Base-by-base conservation (phyloP, 2,113 vertebrate genomes). In the Phoenicopterus ruber region DNA sequence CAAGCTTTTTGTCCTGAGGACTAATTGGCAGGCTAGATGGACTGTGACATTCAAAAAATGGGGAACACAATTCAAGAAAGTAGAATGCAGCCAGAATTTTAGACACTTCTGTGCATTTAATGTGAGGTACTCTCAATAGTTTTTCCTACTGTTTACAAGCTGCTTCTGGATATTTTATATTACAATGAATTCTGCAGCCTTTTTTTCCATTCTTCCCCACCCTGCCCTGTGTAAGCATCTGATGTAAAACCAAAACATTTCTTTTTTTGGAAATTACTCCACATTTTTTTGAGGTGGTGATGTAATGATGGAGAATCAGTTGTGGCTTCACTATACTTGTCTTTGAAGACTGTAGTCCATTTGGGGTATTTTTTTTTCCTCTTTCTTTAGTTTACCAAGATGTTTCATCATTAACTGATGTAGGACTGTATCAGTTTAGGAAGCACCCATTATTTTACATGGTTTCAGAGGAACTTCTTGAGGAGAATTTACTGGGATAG, bases 21-120 rank as follows among this genome's bases (percentile, higher is more conserved):
- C n/a, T 96, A 88, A 81, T 52, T 96, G 95, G 94, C 92, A 94
- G 42, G 50, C 59, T 90, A 58, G 67, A 57, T 88, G 50, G 71
- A 88, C 59, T 88, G 55, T 93, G 90, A n/a, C 47, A 82, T 93
- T 90, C 38, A 74, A 73, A 61, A 96, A 90, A 42, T 55, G 32
- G 63, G 62, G 61, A 79, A 70, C 2, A 54, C 36, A 86, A 83
- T 70, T 88, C 58, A 77, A 83, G 59, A 71, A 86, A 86, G 25
- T 74, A 79, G 66, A 90, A 82, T 47, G 63, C 59, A 81, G 26
- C 67, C 50, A 78, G 76, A 88, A 93, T 83, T 90, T 92, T 31
- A 90, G 71, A 47, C 10, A 32, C n/a, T 77, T 85, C 19, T 88
- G 38, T 88, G 54, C 34, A 54, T 89, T 90, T 84, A 54, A 70